phyloP scores from a whole-genome alignment of 2,888 invertebrate genomes.

The Colostygia pectinataria region DNA sequence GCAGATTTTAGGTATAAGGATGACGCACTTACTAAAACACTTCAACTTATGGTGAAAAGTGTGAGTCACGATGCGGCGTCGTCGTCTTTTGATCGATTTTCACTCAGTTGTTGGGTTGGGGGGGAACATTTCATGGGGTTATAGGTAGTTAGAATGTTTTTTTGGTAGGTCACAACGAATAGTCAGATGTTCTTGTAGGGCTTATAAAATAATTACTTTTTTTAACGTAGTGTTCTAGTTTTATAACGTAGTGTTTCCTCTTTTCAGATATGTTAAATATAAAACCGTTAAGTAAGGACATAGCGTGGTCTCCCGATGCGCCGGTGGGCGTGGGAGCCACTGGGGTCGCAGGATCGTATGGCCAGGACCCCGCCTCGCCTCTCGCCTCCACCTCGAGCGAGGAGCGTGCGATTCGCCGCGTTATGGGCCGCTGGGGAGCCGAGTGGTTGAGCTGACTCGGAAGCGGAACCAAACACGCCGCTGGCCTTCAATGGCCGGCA shows the following conservation, averaged over 20 bases:
- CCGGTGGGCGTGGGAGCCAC: conserved; percentile 68
- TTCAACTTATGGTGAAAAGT: background rate
- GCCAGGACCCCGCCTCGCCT: conserved; percentile 52
- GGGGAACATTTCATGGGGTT: background rate
- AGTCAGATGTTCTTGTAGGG: too few relatives aligned
- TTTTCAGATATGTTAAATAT: conserved; percentile 78
- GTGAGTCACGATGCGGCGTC: conserved; percentile 6
- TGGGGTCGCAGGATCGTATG: conserved; percentile 56
- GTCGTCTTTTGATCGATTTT: conserved; percentile 8
- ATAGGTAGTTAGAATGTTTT: too few relatives aligned
- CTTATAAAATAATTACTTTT: too few relatives aligned
- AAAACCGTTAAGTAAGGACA: conserved; percentile 81
- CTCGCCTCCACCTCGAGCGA: conserved; percentile 69
- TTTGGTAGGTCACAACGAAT: too few relatives aligned
- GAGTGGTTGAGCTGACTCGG: conserved; percentile 99
- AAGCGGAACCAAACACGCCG: conserved; percentile 59
- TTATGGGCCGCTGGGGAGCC: conserved; percentile 94
- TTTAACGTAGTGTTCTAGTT: too few relatives aligned
- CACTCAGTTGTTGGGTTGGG: background rate
- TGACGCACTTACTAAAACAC: conserved; percentile 27
- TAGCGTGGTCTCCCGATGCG: conserved; percentile 76
- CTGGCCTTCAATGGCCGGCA: conserved; percentile 68
- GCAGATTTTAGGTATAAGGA: conserved; percentile 15
- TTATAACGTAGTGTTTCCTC: conserved; percentile 11
- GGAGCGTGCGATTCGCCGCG: conserved; percentile 75